A percentile compares a stretch with the other conserved stretches of the same genome.
These are phyloP conservation scores for Caenorhabditis sulstoni DNA, from an alignment of 2,888 invertebrate species.

Conservation along the genomic window DNA sequence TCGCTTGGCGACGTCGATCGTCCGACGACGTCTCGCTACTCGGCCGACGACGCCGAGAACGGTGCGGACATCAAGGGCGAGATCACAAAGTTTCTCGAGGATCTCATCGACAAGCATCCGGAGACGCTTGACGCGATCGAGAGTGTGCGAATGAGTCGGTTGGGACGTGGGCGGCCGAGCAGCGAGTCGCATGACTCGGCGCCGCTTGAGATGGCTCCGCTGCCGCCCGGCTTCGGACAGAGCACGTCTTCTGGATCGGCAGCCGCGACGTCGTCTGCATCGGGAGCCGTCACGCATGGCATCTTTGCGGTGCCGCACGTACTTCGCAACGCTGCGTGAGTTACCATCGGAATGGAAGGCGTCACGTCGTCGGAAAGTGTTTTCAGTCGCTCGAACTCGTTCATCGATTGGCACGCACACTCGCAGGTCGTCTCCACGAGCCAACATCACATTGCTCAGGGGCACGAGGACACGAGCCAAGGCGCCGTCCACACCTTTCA, in stretches of 20 bases:
- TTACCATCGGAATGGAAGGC: background rate
- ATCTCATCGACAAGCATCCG: conserved; percentile 80
- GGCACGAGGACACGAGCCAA: conserved; percentile 89
- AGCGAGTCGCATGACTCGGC: conserved; percentile 40
- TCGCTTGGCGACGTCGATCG: conserved; percentile 58
- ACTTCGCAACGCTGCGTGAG: conserved; percentile 50
- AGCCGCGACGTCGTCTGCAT: conserved; percentile 6
- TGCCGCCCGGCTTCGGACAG: no score
- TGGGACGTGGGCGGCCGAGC: conserved; percentile 44
- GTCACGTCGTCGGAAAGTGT: background rate
- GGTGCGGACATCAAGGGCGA: conserved; percentile 73
- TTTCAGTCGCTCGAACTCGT: conserved; percentile 51
- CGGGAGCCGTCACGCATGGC: conserved; percentile 30
- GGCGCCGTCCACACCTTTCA: conserved; percentile 84
- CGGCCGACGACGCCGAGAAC: conserved; percentile 59
- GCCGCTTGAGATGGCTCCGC: conserved; percentile 23
- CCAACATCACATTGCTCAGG: conserved; percentile 60
- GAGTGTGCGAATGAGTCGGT: conserved; percentile 72
- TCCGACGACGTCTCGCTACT: conserved; percentile 56
- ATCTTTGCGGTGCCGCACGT: conserved; percentile 51
- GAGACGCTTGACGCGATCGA: conserved; percentile 80
- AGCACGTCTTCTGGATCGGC: background rate
- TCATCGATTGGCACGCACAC: conserved; percentile 58
- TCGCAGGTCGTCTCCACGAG: conserved; percentile 35
- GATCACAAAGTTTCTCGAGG: conserved; percentile 78